Evolutionary conservation across 1,140 invertebrate species (phyloP), one percentile per base, ranked within the genome.

Genomic region (Cardiocondyla obscurior): DNA sequence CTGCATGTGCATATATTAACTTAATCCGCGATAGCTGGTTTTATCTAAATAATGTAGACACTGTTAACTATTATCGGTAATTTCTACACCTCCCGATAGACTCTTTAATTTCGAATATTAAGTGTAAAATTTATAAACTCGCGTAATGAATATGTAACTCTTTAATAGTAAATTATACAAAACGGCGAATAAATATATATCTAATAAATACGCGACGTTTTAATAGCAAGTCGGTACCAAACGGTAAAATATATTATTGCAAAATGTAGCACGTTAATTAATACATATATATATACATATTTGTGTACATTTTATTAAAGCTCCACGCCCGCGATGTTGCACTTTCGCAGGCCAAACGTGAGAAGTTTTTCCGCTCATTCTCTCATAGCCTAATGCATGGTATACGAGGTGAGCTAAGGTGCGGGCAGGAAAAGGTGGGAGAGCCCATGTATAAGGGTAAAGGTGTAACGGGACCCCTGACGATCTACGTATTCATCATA

Each of bases 401-500:
- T 72, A 46, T 81, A 55, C 60, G 58, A 85, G 55, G 72, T 73
- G 87, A 74, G 86, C 85, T 60, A 67, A 76, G 42, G 85, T 25
- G 57, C 25, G 49, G 42, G 49, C 44, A 25, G 39, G 62, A 3
- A 65, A 53, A 76, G 62, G 83, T 82, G 85, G 85, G 49, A 69
- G 84, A 83, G 73, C 84, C 69, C 49, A 76, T 58, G 67, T 62
- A 36, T 53, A 74, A 84, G 87, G 88, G 89, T 89, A 83, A 88
- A 87, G 85, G 67, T 81, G 84, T 92, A 92, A 91, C 90, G 90
- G 90, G 72, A 90, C 58, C 83, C 81, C 77, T 58, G 82, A 70
- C 82, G 87, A 82, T 89, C 82, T 87, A 85, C 74, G 87, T 90
- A 91, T 92, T 91, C 89, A 92, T 90, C 89, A 91, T 79, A 69